These are phyloP conservation scores for Disparrhopalites patrizii DNA, from an alignment of 2,888 invertebrate genomes.

Conservation along the genomic window DNA sequence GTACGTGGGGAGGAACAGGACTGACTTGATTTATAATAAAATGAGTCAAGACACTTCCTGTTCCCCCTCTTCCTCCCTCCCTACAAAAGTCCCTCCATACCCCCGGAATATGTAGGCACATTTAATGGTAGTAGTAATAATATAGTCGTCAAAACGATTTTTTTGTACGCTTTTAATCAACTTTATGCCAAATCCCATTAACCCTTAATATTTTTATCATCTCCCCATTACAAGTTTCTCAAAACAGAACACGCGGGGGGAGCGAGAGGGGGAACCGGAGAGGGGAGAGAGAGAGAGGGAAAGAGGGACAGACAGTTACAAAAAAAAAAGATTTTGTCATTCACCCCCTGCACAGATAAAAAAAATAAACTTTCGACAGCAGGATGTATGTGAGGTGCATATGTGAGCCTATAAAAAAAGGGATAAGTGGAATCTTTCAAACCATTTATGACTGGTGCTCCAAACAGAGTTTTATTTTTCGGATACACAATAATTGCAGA, in stretches of 20 bases:
- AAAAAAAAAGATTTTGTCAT: not conserved
- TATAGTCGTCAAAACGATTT: constrained; percentile 11
- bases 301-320: too few relatives aligned
- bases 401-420: too few relatives aligned
- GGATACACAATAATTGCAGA: too few relatives aligned
- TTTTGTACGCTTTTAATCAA: constrained; percentile 12
- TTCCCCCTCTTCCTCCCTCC: not conserved
- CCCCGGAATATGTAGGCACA: not conserved
- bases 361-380: not conserved
- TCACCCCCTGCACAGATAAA: constrained; percentile 6
- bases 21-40: constrained; percentile 17
- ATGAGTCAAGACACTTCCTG: constrained; percentile 6
- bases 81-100: too few relatives aligned
- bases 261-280: not conserved
- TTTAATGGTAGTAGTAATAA: too few relatives aligned
- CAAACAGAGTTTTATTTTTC: too few relatives aligned
- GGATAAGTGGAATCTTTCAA: not conserved
- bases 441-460: not conserved
- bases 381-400: constrained; percentile 4
- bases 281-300: too few relatives aligned
- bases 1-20: not conserved
- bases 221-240: not conserved
- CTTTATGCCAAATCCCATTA: constrained; percentile 18
- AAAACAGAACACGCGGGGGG: not conserved
- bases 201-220: constrained; percentile 17